A percentile compares a stretch with the other conserved stretches of the same genome.
These are phyloP conservation scores for Bubalus kerabau DNA, from an alignment of 2,113 vertebrate species.

Conservation along the genomic window DNA sequence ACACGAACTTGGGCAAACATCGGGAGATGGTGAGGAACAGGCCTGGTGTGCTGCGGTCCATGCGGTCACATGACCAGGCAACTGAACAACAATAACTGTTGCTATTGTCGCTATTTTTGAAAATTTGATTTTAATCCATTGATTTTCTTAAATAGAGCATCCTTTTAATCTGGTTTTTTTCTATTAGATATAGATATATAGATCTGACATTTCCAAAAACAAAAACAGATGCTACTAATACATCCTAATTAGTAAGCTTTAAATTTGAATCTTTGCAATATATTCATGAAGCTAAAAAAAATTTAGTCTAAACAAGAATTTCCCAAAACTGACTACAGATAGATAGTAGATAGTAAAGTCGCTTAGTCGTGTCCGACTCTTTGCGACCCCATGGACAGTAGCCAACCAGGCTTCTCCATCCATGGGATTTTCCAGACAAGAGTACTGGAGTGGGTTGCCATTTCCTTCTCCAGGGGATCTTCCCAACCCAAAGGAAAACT, in stretches of 20 bases:
- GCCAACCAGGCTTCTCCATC: too few species aligned
- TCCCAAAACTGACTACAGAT: background rate
- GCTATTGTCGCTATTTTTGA: background rate
- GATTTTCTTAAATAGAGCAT: slow-evolving; percentile 9
- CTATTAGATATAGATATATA: background rate
- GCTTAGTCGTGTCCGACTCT: too few species aligned
- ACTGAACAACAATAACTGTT: background rate
- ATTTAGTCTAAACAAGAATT: background rate
- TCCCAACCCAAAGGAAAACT: background rate
- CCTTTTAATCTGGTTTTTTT: background rate
- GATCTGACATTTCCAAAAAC: background rate
- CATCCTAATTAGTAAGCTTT: background rate
- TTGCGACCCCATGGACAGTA: too few species aligned
- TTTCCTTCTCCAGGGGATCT: too few species aligned
- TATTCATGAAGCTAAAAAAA: background rate
- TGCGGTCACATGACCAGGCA: accelerated
- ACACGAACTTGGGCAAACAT: background rate
- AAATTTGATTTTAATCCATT: background rate
- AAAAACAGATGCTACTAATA: background rate
- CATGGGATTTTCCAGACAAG: too few species aligned
- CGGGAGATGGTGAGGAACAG: background rate
- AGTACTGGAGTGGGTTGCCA: too few species aligned
- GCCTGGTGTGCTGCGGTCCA: background rate
- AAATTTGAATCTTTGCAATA: background rate
- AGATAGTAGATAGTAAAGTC: too few species aligned